A percentile compares a stretch with the other conserved stretches of the same genome.
Evolutionary conservation across 2,888 invertebrate species (phyloP).

Genomic region (Calliopum simillimum): DNA sequence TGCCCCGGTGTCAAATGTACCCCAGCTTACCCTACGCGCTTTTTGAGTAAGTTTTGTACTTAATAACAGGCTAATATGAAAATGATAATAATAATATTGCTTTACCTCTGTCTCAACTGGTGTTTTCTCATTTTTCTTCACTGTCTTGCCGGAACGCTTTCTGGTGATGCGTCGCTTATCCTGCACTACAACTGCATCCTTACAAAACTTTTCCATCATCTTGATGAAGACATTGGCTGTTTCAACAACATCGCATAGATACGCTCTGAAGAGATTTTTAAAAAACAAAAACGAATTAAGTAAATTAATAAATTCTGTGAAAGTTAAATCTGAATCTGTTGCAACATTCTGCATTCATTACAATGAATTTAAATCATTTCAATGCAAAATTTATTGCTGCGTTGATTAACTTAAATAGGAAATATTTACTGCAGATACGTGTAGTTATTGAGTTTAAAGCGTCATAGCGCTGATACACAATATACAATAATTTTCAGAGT

Average conservation of each 20-base stretch:
- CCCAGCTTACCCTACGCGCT: too few relatives aligned
- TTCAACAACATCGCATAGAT: slow-evolving; percentile 88
- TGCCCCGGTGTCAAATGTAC: too few relatives aligned
- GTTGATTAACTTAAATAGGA: too few relatives aligned
- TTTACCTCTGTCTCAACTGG: slow-evolving; percentile 59
- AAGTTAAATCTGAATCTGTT: neutral
- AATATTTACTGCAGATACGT: too few relatives aligned
- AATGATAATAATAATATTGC: too few relatives aligned
- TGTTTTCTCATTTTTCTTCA: slow-evolving; percentile 66
- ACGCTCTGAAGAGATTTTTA: slow-evolving; percentile 71
- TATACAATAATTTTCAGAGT: too few relatives aligned
- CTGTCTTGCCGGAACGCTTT: slow-evolving; percentile 47
- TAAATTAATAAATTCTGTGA: neutral
- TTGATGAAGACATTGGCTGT: slow-evolving; percentile 91
- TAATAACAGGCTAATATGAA: too few relatives aligned
- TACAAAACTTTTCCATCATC: slow-evolving; percentile 84
- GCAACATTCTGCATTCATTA: neutral
- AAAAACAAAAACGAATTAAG: slow-evolving; percentile 35
- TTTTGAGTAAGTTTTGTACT: too few relatives aligned
- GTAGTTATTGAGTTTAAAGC: too few relatives aligned
- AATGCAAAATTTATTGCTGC: neutral
- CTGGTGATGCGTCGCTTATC: slow-evolving; percentile 69
- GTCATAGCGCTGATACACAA: too few relatives aligned
- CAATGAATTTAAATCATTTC: neutral
- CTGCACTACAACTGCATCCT: slow-evolving; percentile 76